Evolutionary conservation across 2,888 invertebrate genomes (phyloP), one percentile per base, ranked within the genome.

Genomic region (Gymnosoma rotundatum): DNA sequence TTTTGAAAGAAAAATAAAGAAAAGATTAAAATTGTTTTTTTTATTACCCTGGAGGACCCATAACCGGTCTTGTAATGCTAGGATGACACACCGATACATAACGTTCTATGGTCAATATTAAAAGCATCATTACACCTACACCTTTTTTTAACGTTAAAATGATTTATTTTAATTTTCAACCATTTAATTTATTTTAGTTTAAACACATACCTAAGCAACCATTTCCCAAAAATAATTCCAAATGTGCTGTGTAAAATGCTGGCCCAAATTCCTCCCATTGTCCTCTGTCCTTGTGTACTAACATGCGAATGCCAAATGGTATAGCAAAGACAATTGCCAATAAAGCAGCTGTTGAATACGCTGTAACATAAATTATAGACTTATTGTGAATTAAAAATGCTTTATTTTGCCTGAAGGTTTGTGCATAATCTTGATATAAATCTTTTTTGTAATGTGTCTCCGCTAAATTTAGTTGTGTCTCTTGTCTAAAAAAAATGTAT

Each of bases 41-140:
- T 16, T 48, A n/a, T 45, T 85, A 93, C 88, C 94, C 93, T 18
- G 95, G 94, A 6, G 94, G 94, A 50, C 95, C 95, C 90, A 95
- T 93, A 61, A 95, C 93, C 6, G 95, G 95, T 61, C 95, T 93
- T 18, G 94, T 93, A 87, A 94, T 94, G 6, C 95, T 94, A 4
- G 96, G 95, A 92, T 95, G 95, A 88, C 96, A 96, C 8, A 96
- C 95, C 83, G 95, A 95, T 45, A 95, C 94, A 91, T 95, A 96
- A 56, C 96, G 93, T 89, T 96, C 96, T 82, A 95, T 93, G 20
- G 96, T 96, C 87, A 96, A 93, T 12, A 95, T 95, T 70, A 96
- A 92, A 16, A 96, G 94, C 94, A 96, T 95, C 94, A 96, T 94
- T 3, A 96, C 96, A 74, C 96, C 95, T n/a, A 95, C 94, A 50